Evolutionary conservation across 2,888 invertebrate species (phyloP), one percentile per base, ranked within the genome.

Genomic region (Lumbricus terrestris): DNA sequence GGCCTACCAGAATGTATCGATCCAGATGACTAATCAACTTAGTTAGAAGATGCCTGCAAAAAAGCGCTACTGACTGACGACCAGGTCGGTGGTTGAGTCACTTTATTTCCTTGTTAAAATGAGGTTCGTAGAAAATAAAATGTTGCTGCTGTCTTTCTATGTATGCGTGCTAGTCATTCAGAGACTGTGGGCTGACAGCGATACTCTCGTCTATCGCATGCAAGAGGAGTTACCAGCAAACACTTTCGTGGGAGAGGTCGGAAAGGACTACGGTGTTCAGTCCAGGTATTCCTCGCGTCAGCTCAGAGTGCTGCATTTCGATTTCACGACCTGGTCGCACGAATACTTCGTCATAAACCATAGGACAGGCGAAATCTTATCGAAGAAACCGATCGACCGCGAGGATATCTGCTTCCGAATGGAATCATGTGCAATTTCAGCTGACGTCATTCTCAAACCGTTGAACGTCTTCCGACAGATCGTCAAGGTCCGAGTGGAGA

Each of bases 371-470:
- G 89, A 90, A 47, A 88, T 92, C 38, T n/a, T 88, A 69, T 90
- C 91, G 33, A 90, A 69, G n/a, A 47, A 29, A 29, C 88, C 38
- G 11, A 90, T 92, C 29, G 91, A 92, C 88, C 88, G 92, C 29
- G 92, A 92, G n/a, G 23, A 38, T 15, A 89, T 91, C 15, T 92
- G 92, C 83, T 82, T 90, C 6, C 88, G 82, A 40, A 42, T 88
- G 82, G 88, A 90, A 33, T 37, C 23, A 13, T 92, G 92, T 69
- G 40, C 88, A 40, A 40, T 91, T 34, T 90, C 83, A 16, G 85
- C 90, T 16, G 91, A 91, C 88, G 88, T 92, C 54, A 90, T 90
- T 8, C 88, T 91, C 40, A 89, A 47, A 38, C 92, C 92, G 33
- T 89, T 88, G 54, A 38, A 82, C 29, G 90, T 88, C 69, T 90